These are phyloP conservation scores for Gobius niger DNA, from an alignment of 2,113 vertebrate genomes.

Conservation along the genomic window DNA sequence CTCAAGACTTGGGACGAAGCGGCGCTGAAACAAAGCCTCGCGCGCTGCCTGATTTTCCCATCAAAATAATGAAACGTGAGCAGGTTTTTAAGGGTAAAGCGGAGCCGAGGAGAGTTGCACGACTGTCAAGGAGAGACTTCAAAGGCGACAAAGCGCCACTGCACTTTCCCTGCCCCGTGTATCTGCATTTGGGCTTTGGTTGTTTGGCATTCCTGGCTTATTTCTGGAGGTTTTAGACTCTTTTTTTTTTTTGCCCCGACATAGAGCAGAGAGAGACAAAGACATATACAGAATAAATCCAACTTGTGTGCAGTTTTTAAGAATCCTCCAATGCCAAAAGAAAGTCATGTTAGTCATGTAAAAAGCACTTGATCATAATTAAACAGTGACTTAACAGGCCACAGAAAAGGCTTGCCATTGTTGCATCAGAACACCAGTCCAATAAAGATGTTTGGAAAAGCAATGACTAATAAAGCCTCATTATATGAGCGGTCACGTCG, in stretches of 20 bases:
- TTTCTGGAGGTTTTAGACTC: slow-evolving; percentile 14
- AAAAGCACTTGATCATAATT: background rate
- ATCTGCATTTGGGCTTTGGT: slow-evolving; percentile 38
- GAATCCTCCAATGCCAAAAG: background rate
- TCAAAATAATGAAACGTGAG: slow-evolving; percentile 73
- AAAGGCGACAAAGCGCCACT: slow-evolving; percentile 56
- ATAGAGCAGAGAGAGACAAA: slow-evolving; percentile 1
- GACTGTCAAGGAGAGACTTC: slow-evolving; percentile 64
- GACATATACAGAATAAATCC: background rate
- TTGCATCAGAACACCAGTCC: background rate
- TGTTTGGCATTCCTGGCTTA: slow-evolving; percentile 54
- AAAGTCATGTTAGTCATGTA: background rate
- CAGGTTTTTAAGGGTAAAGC: slow-evolving; percentile 39
- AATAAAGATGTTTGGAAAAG: background rate
- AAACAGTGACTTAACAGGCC: background rate
- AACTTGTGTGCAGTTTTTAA: background rate
- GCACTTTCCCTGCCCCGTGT: slow-evolving; percentile 48
- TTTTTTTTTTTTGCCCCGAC: too few relatives aligned
- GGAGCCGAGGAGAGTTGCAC: slow-evolving; percentile 62
- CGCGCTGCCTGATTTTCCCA: slow-evolving; percentile 71
- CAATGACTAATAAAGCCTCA: background rate
- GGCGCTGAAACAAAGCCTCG: slow-evolving; percentile 57
- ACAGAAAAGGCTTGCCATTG: background rate
- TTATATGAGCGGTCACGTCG: background rate
- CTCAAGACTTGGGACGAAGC: slow-evolving; percentile 24